Evolutionary conservation across 2,888 invertebrate genomes (phyloP), one percentile per base, ranked within the genome.

Genomic region (Pollenia labialis): DNA sequence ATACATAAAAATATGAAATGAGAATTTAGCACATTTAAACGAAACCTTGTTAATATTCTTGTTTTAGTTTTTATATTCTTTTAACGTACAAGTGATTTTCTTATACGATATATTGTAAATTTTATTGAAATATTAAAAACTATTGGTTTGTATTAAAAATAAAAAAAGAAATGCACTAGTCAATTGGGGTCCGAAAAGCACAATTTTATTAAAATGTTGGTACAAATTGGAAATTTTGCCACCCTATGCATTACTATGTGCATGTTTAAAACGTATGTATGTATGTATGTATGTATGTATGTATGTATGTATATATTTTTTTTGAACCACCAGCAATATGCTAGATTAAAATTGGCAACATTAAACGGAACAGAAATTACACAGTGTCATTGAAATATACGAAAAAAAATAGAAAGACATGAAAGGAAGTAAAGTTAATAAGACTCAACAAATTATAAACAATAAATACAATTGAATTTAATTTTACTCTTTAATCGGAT

Each of bases 291-390:
- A 56, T 14, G 0, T 56, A 9, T 46, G 1, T n/a, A 56, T n/a
- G 32, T 6, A 23, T 23, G 18, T 23, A 23, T 23, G 18, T 6
- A 46, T n/a, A 11, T 40, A 4, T 56, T 69, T 69, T 12, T 54
- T 42, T 58, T 11, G 42, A 40, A 16, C 10, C n/a, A 69, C 42
- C 16, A 40, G 46, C 9, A 69, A 52, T 4, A 68, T 2, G 56
- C 11, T 18, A 50, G 44, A 66, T 56, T 40, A 60, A 80, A 72
- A 40, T 81, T 81, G 81, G 72, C 81, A 72, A 14, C 72, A 18
- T 72, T 40, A 23, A 54, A 60, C 81, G 81, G 72, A 81, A 81
- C 54, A 10, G 18, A 54, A 14, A 80, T 16, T 8, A 60, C n/a
- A 69, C 18, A 42, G 0, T 40, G 60, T 2, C 54, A 62, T 54